These are phyloP conservation scores for Quadriops clusia DNA, from an alignment of 2,888 invertebrate species.

Conservation along the genomic window DNA sequence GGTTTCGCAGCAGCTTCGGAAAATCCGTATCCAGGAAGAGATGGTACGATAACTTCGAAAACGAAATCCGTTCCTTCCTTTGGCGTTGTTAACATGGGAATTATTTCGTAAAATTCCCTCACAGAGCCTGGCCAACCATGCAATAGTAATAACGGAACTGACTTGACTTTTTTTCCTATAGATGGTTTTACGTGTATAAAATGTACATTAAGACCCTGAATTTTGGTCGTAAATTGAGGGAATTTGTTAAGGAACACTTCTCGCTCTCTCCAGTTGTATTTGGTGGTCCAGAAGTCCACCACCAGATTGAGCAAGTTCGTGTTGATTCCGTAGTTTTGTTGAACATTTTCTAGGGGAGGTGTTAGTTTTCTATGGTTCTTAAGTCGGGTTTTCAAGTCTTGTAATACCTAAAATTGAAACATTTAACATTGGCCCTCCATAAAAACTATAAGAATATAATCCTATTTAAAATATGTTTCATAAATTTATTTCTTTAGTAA, in stretches of 20 bases:
- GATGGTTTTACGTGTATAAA: conserved; percentile 54
- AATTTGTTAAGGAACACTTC: conserved; percentile 50
- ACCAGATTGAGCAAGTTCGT: conserved; percentile 49
- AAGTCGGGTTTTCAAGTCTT: conserved; percentile 45
- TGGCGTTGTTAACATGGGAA: conserved; percentile 51
- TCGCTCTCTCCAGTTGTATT: conserved; percentile 55
- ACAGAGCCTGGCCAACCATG: conserved; percentile 90
- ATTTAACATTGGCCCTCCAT: conserved; percentile 7
- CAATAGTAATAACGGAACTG: conserved; percentile 55
- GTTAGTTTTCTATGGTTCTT: conserved; percentile 32
- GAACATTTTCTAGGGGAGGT: conserved; percentile 50
- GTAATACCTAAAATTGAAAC: conserved; percentile 20
- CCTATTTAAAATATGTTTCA: too few relatives aligned
- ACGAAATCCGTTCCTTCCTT: conserved; percentile 44
- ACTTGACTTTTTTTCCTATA: conserved; percentile 26
- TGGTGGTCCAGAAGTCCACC: conserved; percentile 62
- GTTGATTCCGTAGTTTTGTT: conserved; percentile 76
- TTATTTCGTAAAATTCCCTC: conserved; percentile 66
- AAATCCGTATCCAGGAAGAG: conserved; percentile 42
- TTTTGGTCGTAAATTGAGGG: conserved; percentile 57
- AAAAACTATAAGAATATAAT: conserved; percentile 13
- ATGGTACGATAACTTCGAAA: conserved; percentile 51
- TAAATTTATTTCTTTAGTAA: too few relatives aligned
- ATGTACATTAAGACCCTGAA: conserved; percentile 59
- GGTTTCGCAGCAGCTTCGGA: conserved; percentile 45